Evolutionary conservation across 1,140 invertebrate genomes (phyloP).

Genomic region (Dermatophagoides farinae): DNA sequence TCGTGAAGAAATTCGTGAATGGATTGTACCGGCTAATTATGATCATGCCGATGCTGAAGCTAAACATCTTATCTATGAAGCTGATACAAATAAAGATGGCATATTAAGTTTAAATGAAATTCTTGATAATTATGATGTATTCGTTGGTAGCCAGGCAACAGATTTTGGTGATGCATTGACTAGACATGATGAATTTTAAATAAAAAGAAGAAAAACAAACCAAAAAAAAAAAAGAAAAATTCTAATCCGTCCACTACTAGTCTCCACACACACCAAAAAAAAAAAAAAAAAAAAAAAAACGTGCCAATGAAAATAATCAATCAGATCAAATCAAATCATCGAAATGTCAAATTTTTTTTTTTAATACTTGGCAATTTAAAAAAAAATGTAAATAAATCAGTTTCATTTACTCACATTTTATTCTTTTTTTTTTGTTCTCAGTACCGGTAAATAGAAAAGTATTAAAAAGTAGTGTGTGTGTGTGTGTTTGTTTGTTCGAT

Average conservation of each 20-base stretch:
- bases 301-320: too few relatives aligned
- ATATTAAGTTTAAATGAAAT: slow-evolving; percentile 78
- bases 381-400: too few relatives aligned
- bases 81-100: slow-evolving; percentile 72
- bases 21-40: slow-evolving; percentile 89
- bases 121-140: slow-evolving; percentile 83
- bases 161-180: slow-evolving; percentile 90
- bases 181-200: slow-evolving; percentile 76
- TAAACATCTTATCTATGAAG: slow-evolving; percentile 79
- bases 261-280: too few relatives aligned
- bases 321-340: too few relatives aligned
- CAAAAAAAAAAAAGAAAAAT: background rate
- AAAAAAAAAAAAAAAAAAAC: too few relatives aligned
- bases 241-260: background rate
- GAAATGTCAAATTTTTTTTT: too few relatives aligned
- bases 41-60: slow-evolving; percentile 91
- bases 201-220: background rate
- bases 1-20: slow-evolving; percentile 55
- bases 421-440: too few relatives aligned
- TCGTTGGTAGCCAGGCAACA: slow-evolving; percentile 93
- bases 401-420: too few relatives aligned
- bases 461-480: too few relatives aligned
- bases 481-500: too few relatives aligned
- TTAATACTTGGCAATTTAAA: too few relatives aligned
- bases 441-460: too few relatives aligned